These are phyloP conservation scores for Podarcis muralis DNA, from an alignment of 2,113 vertebrate genomes.

Conservation along the genomic window DNA sequence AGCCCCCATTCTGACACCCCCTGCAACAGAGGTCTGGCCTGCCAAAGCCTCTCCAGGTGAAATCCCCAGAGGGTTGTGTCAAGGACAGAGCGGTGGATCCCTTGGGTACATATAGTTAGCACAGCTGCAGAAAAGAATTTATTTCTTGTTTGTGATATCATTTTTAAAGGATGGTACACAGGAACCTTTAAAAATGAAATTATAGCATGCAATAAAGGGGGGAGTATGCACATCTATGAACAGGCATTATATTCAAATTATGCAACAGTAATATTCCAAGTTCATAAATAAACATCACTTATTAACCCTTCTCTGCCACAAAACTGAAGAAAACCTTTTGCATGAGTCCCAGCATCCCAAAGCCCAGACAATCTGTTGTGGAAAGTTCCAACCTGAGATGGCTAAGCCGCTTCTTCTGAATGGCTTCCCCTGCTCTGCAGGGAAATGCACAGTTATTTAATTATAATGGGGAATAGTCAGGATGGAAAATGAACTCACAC, in stretches of 20 bases:
- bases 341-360: neutral
- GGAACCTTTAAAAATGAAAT: conserved; percentile 84
- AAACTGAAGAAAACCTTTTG: conserved; percentile 33
- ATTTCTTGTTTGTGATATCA: conserved; percentile 81
- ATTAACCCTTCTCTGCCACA: conserved; percentile 74
- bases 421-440: rapidly evolving
- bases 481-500: neutral
- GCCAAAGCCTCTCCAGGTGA: conserved; percentile 63
- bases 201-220: conserved; percentile 80
- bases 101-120: conserved; percentile 75
- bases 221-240: conserved; percentile 61
- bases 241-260: conserved; percentile 83
- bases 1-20: conserved; percentile 12
- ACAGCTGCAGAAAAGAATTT: conserved; percentile 79
- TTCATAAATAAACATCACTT: conserved; percentile 82
- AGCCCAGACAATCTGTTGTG: neutral
- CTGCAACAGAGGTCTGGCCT: conserved; percentile 45
- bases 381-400: neutral
- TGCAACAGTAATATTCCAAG: conserved; percentile 75
- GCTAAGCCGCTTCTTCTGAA: neutral
- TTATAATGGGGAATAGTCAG: neutral
- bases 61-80: conserved; percentile 71
- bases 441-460: neutral
- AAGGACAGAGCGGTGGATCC: conserved; percentile 79
- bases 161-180: conserved; percentile 80